A percentile compares a stretch with the other conserved stretches of the same genome.
These are phyloP conservation scores for Odocoileus hemionus DNA, from an alignment of 2,113 vertebrate species.

Conservation along the genomic window DNA sequence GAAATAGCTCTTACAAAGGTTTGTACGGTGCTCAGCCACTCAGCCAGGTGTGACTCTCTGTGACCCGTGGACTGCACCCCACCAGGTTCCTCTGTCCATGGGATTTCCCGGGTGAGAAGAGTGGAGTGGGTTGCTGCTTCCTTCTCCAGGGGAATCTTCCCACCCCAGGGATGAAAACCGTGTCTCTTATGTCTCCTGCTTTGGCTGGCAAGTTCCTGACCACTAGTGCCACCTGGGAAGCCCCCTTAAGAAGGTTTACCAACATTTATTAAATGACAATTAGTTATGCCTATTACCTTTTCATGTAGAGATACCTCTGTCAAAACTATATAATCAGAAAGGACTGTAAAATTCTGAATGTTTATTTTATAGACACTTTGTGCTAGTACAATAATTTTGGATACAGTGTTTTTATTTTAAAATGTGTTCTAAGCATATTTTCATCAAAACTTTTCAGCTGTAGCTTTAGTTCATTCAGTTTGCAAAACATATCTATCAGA, in stretches of 20 bases:
- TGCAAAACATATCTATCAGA: not conserved
- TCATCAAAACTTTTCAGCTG: not conserved
- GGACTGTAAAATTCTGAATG: not conserved
- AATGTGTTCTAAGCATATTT: not conserved
- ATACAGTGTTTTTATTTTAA: not conserved
- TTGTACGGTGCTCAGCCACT: not conserved
- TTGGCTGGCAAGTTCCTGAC: not conserved
- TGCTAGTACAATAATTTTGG: not conserved
- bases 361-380: not conserved
- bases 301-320: not conserved
- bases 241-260: not conserved
- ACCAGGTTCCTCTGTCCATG: not conserved
- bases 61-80: not conserved
- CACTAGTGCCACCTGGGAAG: not conserved
- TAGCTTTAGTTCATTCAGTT: not conserved
- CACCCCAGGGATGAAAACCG: not conserved
- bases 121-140: not conserved
- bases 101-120: not conserved
- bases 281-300: not conserved
- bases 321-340: not conserved
- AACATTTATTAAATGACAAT: not conserved
- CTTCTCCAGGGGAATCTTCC: not conserved
- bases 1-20: not conserved
- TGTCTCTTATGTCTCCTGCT: fast-evolving
- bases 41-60: not conserved